Evolutionary conservation across 1,140 invertebrate genomes (phyloP).

Genomic region (Habropoda laboriosa): DNA sequence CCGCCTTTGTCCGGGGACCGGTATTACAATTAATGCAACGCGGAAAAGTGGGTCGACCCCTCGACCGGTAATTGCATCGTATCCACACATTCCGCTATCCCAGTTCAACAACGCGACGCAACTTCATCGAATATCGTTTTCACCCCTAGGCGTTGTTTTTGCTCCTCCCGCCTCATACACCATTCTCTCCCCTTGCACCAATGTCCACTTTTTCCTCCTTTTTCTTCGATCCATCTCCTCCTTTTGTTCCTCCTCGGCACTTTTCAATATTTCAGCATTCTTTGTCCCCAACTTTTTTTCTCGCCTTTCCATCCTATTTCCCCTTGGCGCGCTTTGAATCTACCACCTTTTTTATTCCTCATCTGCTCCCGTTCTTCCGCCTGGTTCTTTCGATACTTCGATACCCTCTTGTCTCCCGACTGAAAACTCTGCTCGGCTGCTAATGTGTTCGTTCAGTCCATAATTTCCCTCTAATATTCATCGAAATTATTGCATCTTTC

Average conservation of each 20-base stretch:
- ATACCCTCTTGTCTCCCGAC: too few species aligned
- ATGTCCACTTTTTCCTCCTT: neutral
- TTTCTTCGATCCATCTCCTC: neutral
- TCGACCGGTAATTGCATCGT: slow-evolving; percentile 62
- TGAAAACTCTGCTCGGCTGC: too few species aligned
- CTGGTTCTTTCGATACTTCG: too few species aligned
- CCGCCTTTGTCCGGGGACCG: neutral
- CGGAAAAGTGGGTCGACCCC: slow-evolving; percentile 52
- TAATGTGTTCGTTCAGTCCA: too few species aligned
- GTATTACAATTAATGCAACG: slow-evolving; percentile 64
- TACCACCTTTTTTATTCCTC: neutral
- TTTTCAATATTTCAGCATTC: slow-evolving; percentile 39
- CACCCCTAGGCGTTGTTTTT: neutral
- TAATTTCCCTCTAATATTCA: too few species aligned
- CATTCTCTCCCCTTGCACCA: neutral
- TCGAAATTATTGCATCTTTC: too few species aligned
- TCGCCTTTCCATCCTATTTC: neutral
- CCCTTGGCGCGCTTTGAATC: neutral
- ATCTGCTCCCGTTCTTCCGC: neutral
- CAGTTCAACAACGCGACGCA: neutral
- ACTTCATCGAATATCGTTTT: slow-evolving; percentile 29
- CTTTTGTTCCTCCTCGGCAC: slow-evolving; percentile 32
- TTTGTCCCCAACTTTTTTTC: neutral
- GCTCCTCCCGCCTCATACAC: too few species aligned
- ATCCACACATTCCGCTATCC: slow-evolving; percentile 54